These are phyloP conservation scores for Streblospio benedicti DNA, from an alignment of 1,140 invertebrate species.

Conservation along the genomic window DNA sequence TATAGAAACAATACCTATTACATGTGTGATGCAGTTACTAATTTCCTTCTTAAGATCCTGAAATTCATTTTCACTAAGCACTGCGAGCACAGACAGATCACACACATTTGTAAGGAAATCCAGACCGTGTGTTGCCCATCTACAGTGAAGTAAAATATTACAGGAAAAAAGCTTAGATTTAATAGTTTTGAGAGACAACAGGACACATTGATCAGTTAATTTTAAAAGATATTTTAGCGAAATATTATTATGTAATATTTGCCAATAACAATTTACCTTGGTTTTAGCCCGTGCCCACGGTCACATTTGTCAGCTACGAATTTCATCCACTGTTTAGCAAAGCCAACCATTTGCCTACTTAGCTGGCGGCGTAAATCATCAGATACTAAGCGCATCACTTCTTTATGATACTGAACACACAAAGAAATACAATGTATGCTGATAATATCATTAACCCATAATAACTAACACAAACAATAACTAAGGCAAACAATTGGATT, in stretches of 20 bases:
- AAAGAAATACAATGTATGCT: not conserved
- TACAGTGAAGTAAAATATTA: conserved; percentile 16
- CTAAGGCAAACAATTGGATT: no score
- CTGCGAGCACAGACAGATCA: conserved; percentile 67
- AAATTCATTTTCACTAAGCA: conserved; percentile 67
- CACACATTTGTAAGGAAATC: conserved; percentile 75
- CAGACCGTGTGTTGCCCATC: conserved; percentile 54
- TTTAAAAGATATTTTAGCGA: no score
- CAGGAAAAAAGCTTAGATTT: not conserved
- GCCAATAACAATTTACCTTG: conserved; percentile 61
- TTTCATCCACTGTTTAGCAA: conserved; percentile 77
- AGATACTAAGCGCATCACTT: conserved; percentile 59
- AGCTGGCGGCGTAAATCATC: conserved; percentile 42
- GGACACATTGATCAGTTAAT: no score
- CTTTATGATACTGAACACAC: conserved; percentile 63
- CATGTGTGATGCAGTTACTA: conserved; percentile 69
- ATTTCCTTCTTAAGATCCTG: conserved; percentile 60
- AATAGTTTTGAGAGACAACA: not conserved
- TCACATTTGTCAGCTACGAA: conserved; percentile 75
- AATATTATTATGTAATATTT: no score
- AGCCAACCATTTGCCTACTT: conserved; percentile 56
- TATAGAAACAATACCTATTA: no score
- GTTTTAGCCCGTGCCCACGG: conserved; percentile 67
- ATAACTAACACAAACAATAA: conserved; percentile 3
- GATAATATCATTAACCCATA: conserved; percentile 2